Conservation (phyloP, 2,888 invertebrate genomes). For the Apodemia zela region DNA sequence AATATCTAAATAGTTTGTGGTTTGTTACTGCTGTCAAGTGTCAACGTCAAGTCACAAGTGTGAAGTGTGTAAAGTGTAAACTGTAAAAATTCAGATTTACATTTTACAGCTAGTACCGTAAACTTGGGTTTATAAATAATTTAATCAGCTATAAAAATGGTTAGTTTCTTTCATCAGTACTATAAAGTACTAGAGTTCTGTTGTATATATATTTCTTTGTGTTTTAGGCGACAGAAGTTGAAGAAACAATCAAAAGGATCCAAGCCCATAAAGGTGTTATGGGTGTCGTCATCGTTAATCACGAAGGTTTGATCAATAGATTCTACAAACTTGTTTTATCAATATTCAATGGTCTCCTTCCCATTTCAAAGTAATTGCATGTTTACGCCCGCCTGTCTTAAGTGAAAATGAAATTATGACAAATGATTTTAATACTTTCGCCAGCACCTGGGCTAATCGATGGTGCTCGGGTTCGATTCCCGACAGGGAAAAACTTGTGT, state of each 20-base stretch:
- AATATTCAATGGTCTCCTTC: not conserved
- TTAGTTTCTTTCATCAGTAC: not conserved
- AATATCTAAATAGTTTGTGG: too few species aligned
- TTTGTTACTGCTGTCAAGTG: too few species aligned
- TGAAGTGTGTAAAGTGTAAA: too few species aligned
- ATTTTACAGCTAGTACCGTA: not conserved
- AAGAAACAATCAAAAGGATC: constrained; percentile 98
- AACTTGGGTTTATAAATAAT: not conserved
- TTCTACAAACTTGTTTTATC: constrained; percentile 33
- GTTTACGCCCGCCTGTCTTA: too few species aligned
- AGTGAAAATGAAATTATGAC: too few species aligned
- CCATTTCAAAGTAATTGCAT: not conserved
- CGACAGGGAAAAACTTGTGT: too few species aligned
- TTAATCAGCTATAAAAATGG: not conserved
- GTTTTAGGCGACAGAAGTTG: constrained; percentile 90
- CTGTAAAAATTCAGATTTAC: too few species aligned
- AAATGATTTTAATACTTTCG: too few species aligned
- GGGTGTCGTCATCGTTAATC: constrained; percentile 97
- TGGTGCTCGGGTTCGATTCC: too few species aligned
- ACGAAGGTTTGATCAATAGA: constrained; percentile 89
- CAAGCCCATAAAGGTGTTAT: constrained; percentile 98
- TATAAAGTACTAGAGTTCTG: not conserved
- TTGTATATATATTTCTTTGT: constrained; percentile 14
- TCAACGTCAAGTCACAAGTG: too few species aligned
- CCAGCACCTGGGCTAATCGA: too few species aligned